phyloP scores from a whole-genome alignment of 2,797 vertebrate species.

The Menidia menidia region DNA sequence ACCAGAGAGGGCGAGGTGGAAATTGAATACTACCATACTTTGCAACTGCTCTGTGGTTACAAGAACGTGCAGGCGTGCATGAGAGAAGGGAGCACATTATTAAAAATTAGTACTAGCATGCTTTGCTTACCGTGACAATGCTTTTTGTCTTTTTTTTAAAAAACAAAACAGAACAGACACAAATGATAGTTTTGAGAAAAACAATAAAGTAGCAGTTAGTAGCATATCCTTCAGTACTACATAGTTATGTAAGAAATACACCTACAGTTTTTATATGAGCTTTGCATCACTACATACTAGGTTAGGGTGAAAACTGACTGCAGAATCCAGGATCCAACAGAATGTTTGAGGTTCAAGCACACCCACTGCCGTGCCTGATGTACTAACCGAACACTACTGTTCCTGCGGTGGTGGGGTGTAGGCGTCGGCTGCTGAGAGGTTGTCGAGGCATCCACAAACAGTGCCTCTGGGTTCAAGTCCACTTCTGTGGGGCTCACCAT shows the following conservation, averaged over 20 bases:
- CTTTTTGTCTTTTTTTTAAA: constrained; percentile 74
- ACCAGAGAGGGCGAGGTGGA: constrained; percentile 74
- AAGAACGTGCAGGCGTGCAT: constrained; percentile 81
- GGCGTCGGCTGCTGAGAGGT: constrained; percentile 84
- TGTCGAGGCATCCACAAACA: constrained; percentile 89
- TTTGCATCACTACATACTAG: constrained; percentile 14
- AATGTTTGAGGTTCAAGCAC: constrained; percentile 39
- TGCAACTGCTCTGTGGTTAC: constrained; percentile 75
- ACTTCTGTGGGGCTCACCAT: constrained; percentile 99
- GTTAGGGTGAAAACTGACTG: constrained; percentile 30
- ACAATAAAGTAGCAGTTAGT: constrained; percentile 67
- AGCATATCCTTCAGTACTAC: constrained; percentile 53
- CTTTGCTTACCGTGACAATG: constrained; percentile 78
- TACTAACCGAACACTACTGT: constrained; percentile 95
- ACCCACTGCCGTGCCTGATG: constrained; percentile 35
- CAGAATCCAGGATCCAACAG: constrained; percentile 21
- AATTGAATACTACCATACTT: constrained; percentile 81
- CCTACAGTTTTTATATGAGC: constrained; percentile 20
- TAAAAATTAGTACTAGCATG: constrained; percentile 75
- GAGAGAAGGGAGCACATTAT: constrained; percentile 72
- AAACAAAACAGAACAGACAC: constrained; percentile 69
- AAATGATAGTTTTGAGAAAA: constrained; percentile 76
- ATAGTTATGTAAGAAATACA: constrained; percentile 29
- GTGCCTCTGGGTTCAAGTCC: constrained; percentile 94
- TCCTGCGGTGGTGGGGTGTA: constrained; percentile 86